Base-by-base conservation (phyloP, 2,797 vertebrate genomes). In the Macrochelys suwanniensis region DNA sequence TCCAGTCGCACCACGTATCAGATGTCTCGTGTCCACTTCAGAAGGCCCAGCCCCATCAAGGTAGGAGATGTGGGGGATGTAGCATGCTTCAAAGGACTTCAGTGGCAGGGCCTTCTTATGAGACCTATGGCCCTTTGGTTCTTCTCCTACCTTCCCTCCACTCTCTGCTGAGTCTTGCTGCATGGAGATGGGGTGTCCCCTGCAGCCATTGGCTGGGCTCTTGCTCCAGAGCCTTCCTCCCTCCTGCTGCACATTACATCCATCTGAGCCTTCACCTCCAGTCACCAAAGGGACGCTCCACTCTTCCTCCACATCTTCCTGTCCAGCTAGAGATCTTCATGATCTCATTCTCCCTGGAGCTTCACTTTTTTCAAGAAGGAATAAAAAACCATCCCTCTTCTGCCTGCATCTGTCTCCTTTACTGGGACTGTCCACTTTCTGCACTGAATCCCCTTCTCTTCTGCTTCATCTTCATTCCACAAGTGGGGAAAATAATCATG, bases 341-440 rank as follows among this genome's bases (percentile, higher is more conserved):
- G 31, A 53, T 5, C 9, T 78, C 11, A 49, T 7, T 42, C 71
- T 76, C 37, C 19, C 9, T 3, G 17, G 50, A 19, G 28, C 77
- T 45, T 47, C 16, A 51, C 56, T 85, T 51, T 45, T 33, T 61
- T 82, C n/a, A 57, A 78, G 31, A 50, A 45, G 50, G n/a, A 57
- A 37, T n/a, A 65, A 23, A 21, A 9, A 23, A 71, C 25, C 26
- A 49, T 49, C 74, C 11, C n/a, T 80, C 49, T 54, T 31, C 45
- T 77, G n/a, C 84, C 53, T 76, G 21, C 1, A 1, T 1, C 42
- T 49, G 31, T 2, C 0, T 13, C 16, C 42, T 74, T 83, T 17
- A 17, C 33, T 26, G 3, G 89, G 47, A 56, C 6, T 3, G 80
- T 50, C 15, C 59, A 31, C 45, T 50, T 57, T 9, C 25, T 65